Base-by-base conservation (phyloP, 2,797 vertebrate species). In the Prionace glauca region DNA sequence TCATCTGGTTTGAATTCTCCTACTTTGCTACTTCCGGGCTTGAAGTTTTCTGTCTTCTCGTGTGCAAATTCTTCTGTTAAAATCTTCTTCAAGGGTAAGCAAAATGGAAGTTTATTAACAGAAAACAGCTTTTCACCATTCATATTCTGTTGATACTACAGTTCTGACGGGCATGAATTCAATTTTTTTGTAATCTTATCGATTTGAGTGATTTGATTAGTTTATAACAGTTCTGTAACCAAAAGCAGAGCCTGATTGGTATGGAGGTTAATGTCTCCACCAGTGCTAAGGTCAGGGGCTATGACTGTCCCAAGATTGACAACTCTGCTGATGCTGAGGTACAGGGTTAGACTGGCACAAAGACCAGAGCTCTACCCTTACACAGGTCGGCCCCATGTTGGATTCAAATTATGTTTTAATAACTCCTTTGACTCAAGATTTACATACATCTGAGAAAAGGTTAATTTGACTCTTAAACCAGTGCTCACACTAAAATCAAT, bases 61-160 rank as follows among this genome's bases (percentile, higher is more conserved):
- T 95, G 45, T 95, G 26, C 72, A 56, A 20, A 74, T 95, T 95
- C 72, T 77, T 77, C 93, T 60, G 93, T 29, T 65, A 95, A 77
- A 77, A 60, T 74, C 41, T 74, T 72, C 93, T 95, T 29, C 45
- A 77, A 18, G 26, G 77, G 56, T 56, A 77, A 56, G 22, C 26
- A 50, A 95, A 95, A 72, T 7, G 12, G 22, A 74, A 71, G 22
- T 29, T 29, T 74, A 60, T 95, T 77, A 56, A 95, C 14, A 60
- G 16, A 74, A 77, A 60, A 77, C 7, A 77, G 14, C 12, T 56
- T 95, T 95, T 67, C 36, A 41, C 69, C 91, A 94, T 45, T 32
- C 29, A 56, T 26, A n/a, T 41, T 24, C 56, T 74, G 12, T 95
- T 95, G 22, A 71, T 22, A 74, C 32, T 29, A 50, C 8, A 41